Conservation (phyloP, 2,888 invertebrate genomes). For the Cephus nigrinus region DNA sequence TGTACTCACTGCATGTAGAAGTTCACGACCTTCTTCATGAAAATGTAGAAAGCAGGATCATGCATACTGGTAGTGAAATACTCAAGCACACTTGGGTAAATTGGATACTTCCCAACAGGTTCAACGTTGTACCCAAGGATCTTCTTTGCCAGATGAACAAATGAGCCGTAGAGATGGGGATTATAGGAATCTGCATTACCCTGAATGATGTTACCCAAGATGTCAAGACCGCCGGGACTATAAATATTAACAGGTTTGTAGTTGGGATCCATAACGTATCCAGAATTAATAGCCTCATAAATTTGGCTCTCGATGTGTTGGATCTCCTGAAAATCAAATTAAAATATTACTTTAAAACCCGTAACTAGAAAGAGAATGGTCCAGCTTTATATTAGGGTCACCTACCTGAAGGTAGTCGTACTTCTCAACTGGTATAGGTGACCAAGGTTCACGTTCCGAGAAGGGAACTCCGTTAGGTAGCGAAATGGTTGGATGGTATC, state of each 20-base stretch:
- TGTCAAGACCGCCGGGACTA: slow-evolving; percentile 33
- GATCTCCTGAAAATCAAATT: slow-evolving; percentile 6
- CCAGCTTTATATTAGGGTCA: neutral
- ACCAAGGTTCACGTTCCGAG: slow-evolving; percentile 67
- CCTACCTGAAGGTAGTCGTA: slow-evolving; percentile 5
- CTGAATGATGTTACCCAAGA: slow-evolving; percentile 31
- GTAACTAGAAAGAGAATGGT: neutral
- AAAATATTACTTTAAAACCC: neutral
- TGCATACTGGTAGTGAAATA: slow-evolving; percentile 73
- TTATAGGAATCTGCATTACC: slow-evolving; percentile 29
- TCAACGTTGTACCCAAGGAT: slow-evolving; percentile 49
- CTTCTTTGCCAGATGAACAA: slow-evolving; percentile 31
- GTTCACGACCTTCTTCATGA: slow-evolving; percentile 71
- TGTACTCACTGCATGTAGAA: slow-evolving; percentile 66
- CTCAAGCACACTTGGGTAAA: slow-evolving; percentile 71
- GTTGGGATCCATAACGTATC: slow-evolving; percentile 29
- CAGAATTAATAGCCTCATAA: slow-evolving; percentile 44
- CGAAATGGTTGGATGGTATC: slow-evolving; percentile 71
- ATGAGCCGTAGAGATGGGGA: slow-evolving; percentile 25
- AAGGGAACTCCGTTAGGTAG: slow-evolving; percentile 72
- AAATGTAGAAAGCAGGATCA: slow-evolving; percentile 75
- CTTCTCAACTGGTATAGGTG: slow-evolving; percentile 39
- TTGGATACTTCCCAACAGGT: slow-evolving; percentile 50
- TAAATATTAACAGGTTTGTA: slow-evolving; percentile 26
- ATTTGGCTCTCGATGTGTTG: slow-evolving; percentile 37